Evolutionary conservation across 92 coral and sea anemone species (phyloP), one percentile per base, ranked within the genome.

Genomic region (Pocillopora meandrina): DNA sequence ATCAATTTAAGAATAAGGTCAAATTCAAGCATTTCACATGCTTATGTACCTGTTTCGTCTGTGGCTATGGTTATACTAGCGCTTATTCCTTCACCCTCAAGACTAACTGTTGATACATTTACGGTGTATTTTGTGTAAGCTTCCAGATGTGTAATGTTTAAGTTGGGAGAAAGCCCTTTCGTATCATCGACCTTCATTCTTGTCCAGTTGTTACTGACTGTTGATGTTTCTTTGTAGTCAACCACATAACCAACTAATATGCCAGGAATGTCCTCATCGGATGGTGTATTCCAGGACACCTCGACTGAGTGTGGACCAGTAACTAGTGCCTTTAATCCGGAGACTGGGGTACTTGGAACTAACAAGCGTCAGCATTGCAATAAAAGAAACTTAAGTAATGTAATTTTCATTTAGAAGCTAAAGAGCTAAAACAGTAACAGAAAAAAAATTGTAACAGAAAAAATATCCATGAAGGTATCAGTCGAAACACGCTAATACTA

Each of bases 271-370:
- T 87, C 81, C 55, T 56, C 63, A 61, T 21, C 61, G 31, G 86
- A 57, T 23, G 76, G 76, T 64, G 35, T 1, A 23, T 65, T 55
- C 90, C 90, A 87, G 23, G 61, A 73, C 15, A 87, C 82, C 12
- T 57, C 14, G 61, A 87, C 67, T 15, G 76, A 71, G 42, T 77
- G 55, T 35, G 86, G 16, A 16, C 86, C 74, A 56, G 81, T 55
- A 52, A 35, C 66, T 34, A 0, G 56, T 3, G 80, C 90, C 15
- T 81, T 74, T 1, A 87, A n/a, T 12, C 78, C 84, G 64, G 74
- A 66, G 71, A 84, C 86, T 47, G 86, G 82, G 60, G 31, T 31
- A 12, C 86, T 73, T 16, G 90, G 90, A 71, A 79, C 90, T 87
- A 63, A 26, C 11, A 70, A 47, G 10, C 11, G 1, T 42, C 52